Conservation (phyloP, 2,797 vertebrate genomes). For the Acipenser transmontanus region DNA sequence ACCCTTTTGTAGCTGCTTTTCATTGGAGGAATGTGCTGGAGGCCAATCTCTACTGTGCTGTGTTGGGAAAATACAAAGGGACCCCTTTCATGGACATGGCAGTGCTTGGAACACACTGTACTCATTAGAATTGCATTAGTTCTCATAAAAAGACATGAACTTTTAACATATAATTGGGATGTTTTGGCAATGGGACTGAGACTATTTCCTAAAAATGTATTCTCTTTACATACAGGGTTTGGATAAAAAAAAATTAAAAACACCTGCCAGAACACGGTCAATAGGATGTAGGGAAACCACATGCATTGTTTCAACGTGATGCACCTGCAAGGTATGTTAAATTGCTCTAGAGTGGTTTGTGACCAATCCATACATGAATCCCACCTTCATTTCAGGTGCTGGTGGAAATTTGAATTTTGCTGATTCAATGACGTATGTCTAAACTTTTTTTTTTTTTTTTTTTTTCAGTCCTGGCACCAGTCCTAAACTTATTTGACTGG, state of each 20-base stretch:
- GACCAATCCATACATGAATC: no score
- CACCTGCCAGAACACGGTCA: no score
- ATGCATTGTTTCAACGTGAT: constrained; percentile 29
- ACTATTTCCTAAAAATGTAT: constrained; percentile 23
- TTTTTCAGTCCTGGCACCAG: no score
- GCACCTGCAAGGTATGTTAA: no score
- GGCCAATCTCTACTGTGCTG: constrained; percentile 27
- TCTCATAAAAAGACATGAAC: constrained; percentile 7
- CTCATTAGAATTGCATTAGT: constrained; percentile 12
- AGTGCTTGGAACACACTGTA: constrained; percentile 12
- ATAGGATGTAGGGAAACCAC: constrained; percentile 34
- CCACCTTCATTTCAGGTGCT: no score
- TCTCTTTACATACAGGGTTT: no score
- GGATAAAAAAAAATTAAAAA: no score
- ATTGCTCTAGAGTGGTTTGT: no score
- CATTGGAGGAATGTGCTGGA: constrained; percentile 45
- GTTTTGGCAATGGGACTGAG: constrained; percentile 27
- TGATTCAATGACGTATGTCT: no score
- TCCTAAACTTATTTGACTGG: no score
- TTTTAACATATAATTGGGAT: constrained; percentile 7
- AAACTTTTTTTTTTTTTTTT: no score
- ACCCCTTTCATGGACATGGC: constrained; percentile 26
- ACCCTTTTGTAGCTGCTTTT: constrained; percentile 35
- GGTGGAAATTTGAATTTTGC: no score
- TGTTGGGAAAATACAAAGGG: constrained; percentile 27